These are phyloP conservation scores for Lacanobia wlatinum DNA, from an alignment of 2,888 invertebrate species.

Conservation along the genomic window DNA sequence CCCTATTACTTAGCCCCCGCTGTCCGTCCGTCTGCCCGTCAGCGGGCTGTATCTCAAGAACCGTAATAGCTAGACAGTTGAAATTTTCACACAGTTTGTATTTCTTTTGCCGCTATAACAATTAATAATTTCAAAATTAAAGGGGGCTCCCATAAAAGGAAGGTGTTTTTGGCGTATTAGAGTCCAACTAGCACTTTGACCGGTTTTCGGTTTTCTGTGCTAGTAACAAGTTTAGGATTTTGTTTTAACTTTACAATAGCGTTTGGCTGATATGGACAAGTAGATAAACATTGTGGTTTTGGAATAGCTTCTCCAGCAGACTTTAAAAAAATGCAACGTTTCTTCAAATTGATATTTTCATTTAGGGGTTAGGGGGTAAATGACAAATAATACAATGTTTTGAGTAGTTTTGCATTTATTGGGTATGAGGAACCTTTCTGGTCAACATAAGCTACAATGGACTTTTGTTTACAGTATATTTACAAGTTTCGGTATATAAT, in stretches of 20 bases:
- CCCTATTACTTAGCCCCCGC: too few relatives aligned
- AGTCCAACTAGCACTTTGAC: too few relatives aligned
- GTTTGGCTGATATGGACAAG: background rate
- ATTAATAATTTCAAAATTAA: too few relatives aligned
- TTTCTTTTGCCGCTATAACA: too few relatives aligned
- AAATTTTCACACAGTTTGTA: too few relatives aligned
- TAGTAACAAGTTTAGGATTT: too few relatives aligned
- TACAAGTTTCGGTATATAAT: constrained; percentile 89
- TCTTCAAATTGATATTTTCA: background rate
- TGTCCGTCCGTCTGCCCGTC: too few relatives aligned
- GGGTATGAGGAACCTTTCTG: constrained; percentile 91
- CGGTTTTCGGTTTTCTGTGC: background rate
- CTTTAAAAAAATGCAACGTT: background rate
- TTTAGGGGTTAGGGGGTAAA: constrained; percentile 28
- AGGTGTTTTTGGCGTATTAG: too few relatives aligned
- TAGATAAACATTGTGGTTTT: background rate
- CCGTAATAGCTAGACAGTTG: too few relatives aligned
- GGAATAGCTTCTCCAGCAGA: too few relatives aligned
- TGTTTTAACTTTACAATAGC: background rate
- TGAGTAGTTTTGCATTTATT: constrained; percentile 91
- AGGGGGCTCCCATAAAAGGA: too few relatives aligned
- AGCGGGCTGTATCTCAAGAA: too few relatives aligned
- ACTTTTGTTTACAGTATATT: constrained; percentile 90
- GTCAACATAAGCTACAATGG: constrained; percentile 91
- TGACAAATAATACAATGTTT: constrained; percentile 73